Percentiles rank a stretch among this genome's conserved stretches.
phyloP scores from a whole-genome alignment of 2,888 invertebrate genomes.

The Chironomus tentans region DNA sequence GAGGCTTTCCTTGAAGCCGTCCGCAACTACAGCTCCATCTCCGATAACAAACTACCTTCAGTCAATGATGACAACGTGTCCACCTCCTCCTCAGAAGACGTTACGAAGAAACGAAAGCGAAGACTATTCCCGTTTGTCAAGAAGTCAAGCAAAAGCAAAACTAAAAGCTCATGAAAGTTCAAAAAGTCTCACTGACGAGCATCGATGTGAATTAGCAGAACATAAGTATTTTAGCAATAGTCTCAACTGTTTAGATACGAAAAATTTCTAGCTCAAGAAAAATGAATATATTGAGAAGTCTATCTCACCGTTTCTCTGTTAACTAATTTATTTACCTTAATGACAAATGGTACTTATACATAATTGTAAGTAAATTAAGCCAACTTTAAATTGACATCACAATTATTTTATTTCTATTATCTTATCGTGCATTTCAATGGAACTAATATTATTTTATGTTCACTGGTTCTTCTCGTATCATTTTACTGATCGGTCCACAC shows the following conservation, averaged over 20 bases:
- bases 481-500: too few species aligned
- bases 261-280: background rate
- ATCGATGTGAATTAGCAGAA: background rate
- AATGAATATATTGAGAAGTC: too few species aligned
- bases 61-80: conserved; percentile 6
- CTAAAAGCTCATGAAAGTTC: conserved; percentile 15
- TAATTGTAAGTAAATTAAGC: too few species aligned
- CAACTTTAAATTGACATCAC: too few species aligned
- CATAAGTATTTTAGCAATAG: conserved; percentile 25
- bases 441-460: too few species aligned
- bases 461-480: too few species aligned
- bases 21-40: background rate
- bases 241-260: conserved; percentile 8
- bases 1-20: background rate
- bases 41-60: background rate
- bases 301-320: too few species aligned
- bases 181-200: conserved; percentile 7
- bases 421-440: too few species aligned
- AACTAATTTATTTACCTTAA: too few species aligned
- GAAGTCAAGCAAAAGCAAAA: conserved; percentile 17
- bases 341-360: too few species aligned
- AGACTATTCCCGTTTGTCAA: conserved; percentile 18
- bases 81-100: conserved; percentile 15
- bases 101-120: conserved; percentile 19
- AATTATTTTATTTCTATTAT: too few species aligned